phyloP scores from a whole-genome alignment of 2,888 invertebrate species.

The Calephelis perditalis region DNA sequence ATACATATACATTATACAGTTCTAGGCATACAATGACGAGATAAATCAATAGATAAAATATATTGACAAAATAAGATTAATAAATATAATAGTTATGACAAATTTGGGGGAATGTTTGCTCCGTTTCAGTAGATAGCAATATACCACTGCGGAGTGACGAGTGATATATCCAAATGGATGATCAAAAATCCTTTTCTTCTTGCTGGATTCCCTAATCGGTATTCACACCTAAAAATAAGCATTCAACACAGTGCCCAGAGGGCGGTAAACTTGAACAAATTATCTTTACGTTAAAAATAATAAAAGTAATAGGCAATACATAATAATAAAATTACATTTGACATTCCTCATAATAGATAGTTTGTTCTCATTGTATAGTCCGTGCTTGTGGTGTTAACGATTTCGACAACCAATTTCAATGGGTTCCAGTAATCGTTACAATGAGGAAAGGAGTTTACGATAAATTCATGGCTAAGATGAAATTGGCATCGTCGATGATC shows the following conservation, averaged over 20 bases:
- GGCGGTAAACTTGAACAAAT: constrained; percentile 70
- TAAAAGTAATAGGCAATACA: constrained; percentile 38
- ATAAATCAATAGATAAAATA: constrained; percentile 6
- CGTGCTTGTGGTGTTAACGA: constrained; percentile 40
- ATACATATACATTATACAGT: constrained; percentile 30
- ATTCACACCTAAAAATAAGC: constrained; percentile 75
- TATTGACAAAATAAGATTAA: constrained; percentile 6
- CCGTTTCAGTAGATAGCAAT: constrained; percentile 68
- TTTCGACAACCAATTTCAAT: constrained; percentile 66
- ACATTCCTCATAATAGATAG: constrained; percentile 49
- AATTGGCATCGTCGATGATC: constrained; percentile 42
- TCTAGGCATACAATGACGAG: not conserved
- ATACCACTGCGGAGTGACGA: constrained; percentile 59
- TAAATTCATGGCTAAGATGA: constrained; percentile 34
- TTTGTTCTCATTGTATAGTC: constrained; percentile 65
- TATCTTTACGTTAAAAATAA: constrained; percentile 57
- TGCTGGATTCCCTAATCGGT: constrained; percentile 52
- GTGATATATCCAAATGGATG: constrained; percentile 73
- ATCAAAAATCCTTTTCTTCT: constrained; percentile 84
- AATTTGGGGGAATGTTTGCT: constrained; percentile 58
- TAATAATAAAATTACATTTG: constrained; percentile 29
- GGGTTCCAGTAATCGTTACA: constrained; percentile 21
- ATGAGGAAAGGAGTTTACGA: constrained; percentile 15
- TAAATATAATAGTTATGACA: not conserved
- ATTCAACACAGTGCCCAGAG: constrained; percentile 58